Evolutionary conservation across 2,113 vertebrate species (phyloP), one percentile per base, ranked within the genome.

Genomic region (Acrocephalus kingi): DNA sequence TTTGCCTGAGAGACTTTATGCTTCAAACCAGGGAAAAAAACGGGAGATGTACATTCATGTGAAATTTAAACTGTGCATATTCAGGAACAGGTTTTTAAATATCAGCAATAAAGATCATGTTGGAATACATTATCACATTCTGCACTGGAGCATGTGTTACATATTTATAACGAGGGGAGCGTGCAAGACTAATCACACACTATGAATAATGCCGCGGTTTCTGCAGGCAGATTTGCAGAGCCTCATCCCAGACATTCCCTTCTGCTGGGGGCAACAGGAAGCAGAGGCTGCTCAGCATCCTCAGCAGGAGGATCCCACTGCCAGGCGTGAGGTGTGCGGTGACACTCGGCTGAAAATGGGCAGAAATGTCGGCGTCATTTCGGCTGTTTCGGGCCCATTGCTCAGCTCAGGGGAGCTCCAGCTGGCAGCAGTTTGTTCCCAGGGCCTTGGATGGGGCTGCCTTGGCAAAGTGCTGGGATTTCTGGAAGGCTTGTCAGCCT

Each of bases 81-180:
- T 96, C 96, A 91, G 96, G 94, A 97, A 96, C 97, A 97, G 96
- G 95, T 97, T 98, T 97, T 95, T 94, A 98, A 98, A 97, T 97
- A 97, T 86, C 96, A 97, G 81, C 93, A 97, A 96, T 96, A 97
- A 98, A 98, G 92, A 97, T 96, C 97, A 97, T 74, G 61, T 96
- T 92, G 51, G 97, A 97, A 98, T 97, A 97, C 41, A 97, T 97
- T 97, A 97, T 89, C 97, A 97, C 97, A 74, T 93, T 91, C 85
- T 82, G 61, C 87, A 83, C 96, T 91, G 69, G 81, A 96, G 77
- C 96, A 97, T 97, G 95, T 97, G 97, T 87, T 96, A 74, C 86
- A 80, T 85, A 96, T 93, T 96, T 95, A 84, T 95, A 97, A 97
- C 91, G 95, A 97, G 85, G 73, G 24, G 72, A 93, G 90, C 89